phyloP scores from a whole-genome alignment of 2,888 invertebrate species.

The Tetheella fluctuosa region DNA sequence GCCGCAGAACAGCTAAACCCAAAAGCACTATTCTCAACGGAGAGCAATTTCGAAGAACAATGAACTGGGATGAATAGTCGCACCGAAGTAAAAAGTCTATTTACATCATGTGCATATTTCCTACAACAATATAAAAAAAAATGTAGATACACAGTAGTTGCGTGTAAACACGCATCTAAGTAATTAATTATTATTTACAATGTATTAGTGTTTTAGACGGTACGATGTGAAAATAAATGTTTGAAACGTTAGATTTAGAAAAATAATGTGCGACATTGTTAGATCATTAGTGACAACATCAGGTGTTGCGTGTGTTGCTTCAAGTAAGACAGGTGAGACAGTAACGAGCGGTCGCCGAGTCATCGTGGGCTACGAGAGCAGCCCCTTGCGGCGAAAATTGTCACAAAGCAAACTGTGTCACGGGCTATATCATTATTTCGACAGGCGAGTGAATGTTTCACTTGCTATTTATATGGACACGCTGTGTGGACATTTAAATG shows the following conservation, averaged over 20 bases:
- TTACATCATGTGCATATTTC: slow-evolving; percentile 76
- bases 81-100: slow-evolving; percentile 77
- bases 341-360: slow-evolving; percentile 79
- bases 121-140: slow-evolving; percentile 53
- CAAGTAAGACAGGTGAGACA: slow-evolving; percentile 69
- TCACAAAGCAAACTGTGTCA: slow-evolving; percentile 77
- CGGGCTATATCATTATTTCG: slow-evolving; percentile 70
- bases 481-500: not conserved
- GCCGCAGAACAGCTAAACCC: slow-evolving; percentile 61
- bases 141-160: slow-evolving; percentile 48
- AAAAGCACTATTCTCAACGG: slow-evolving; percentile 71
- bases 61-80: slow-evolving; percentile 75
- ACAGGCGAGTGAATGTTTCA: slow-evolving; percentile 31
- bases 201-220: slow-evolving; percentile 23
- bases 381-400: slow-evolving; percentile 76
- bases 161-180: slow-evolving; percentile 51
- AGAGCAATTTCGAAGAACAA: slow-evolving; percentile 81
- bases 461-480: slow-evolving; percentile 20
- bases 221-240: slow-evolving; percentile 13
- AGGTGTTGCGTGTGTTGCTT: slow-evolving; percentile 39
- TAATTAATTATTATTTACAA: slow-evolving; percentile 45
- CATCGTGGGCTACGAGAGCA: slow-evolving; percentile 73
- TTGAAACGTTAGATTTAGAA: slow-evolving; percentile 25
- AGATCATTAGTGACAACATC: slow-evolving; percentile 75
- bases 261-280: slow-evolving; percentile 39